A percentile compares a stretch with the other conserved stretches of the same genome.
phyloP scores from a whole-genome alignment of 2,888 invertebrate species.

The Agrochola litura region DNA sequence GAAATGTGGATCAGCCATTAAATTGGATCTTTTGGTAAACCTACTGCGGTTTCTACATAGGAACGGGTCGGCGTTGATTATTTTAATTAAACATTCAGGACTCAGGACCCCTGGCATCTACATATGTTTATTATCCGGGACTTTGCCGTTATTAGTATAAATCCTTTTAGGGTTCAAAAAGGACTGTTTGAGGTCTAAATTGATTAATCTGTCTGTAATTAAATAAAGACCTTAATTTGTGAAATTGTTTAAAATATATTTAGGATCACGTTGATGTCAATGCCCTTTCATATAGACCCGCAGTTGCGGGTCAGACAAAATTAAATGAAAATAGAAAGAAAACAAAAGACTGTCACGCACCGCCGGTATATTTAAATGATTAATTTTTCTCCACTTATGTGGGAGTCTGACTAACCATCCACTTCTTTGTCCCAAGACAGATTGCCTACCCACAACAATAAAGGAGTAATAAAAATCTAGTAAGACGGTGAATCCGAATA shows the following conservation, averaged over 20 bases:
- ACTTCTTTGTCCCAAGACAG: no score
- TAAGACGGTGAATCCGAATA: no score
- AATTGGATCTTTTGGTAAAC: constrained; percentile 27
- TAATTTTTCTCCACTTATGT: no score
- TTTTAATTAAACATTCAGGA: constrained; percentile 59
- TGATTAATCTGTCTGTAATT: constrained; percentile 11
- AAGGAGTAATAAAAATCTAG: no score
- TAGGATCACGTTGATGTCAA: not conserved
- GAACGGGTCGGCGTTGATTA: constrained; percentile 49
- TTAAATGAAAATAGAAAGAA: no score
- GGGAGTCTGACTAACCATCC: no score
- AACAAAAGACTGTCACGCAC: no score
- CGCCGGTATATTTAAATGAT: no score
- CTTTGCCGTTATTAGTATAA: constrained; percentile 36
- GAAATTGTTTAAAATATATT: not conserved
- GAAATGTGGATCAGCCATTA: constrained; percentile 34
- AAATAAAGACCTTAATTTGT: constrained; percentile 1
- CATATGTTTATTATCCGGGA: constrained; percentile 35
- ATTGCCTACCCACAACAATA: no score
- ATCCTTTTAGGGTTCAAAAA: constrained; percentile 41
- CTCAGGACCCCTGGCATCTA: constrained; percentile 7
- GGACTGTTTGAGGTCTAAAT: constrained; percentile 31
- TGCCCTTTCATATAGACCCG: no score
- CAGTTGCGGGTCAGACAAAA: no score
- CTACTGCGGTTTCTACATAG: constrained; percentile 7